Evolutionary conservation across 2,888 invertebrate genomes (phyloP), one percentile per base, ranked within the genome.

Genomic region (Acronicta alni): DNA sequence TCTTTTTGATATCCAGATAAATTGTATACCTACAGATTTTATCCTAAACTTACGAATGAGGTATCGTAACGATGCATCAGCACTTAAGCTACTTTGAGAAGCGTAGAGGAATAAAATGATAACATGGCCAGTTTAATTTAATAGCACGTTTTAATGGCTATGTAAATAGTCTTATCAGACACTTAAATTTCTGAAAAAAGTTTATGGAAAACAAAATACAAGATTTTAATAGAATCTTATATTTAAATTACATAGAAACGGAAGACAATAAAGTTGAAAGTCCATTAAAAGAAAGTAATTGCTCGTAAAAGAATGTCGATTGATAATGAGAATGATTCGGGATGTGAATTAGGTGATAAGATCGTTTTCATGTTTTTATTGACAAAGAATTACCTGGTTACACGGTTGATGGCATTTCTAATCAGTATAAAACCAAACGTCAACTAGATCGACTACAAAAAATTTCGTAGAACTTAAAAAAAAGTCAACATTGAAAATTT

Each of bases 81-180:
- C 56, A 55, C 53, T 72, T 59, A 53, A 58, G 46, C 52, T 59
- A 48, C 67, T 57, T 55, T 26, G 57, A 55, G 39, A 51, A 43
- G 46, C 56, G 41, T 55, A 52, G 47, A 52, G 9, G 49, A 70
- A 57, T 54, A 54, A 69, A 49, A 58, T 71, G 42, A 65, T 54
- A 49, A 47, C 56, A 32, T 38, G 12, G 18, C 42, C 39, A 7
- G 42, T 43, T 67, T 48, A 60, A 61, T 67, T 72, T 75, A 57
- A 75, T 65, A 53, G 62, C 49, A 57, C 45, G 20, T 52, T 70
- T 64, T 65, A 75, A 78, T 75, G 48, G 51, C 39, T 57, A 45
- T 61, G 60, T 78, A 64, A 69, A 76, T 69, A 65, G 51, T 47
- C 52, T 72, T 79, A 79, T 76, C 69, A 64, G 46, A 52, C 65